These are phyloP conservation scores for Anas platyrhynchos DNA, from an alignment of 2,113 vertebrate genomes.

Conservation along the genomic window DNA sequence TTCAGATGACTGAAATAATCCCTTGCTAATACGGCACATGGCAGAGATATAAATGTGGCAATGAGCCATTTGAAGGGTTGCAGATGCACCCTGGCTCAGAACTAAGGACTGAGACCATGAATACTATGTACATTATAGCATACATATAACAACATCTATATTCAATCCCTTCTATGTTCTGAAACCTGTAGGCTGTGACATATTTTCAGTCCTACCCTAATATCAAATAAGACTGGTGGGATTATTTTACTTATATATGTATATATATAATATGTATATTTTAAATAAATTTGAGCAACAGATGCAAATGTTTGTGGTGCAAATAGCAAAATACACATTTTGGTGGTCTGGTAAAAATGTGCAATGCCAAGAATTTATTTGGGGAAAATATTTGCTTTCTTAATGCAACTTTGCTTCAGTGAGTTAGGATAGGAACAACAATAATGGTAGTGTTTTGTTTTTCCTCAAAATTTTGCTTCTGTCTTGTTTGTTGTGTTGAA, in stretches of 20 bases:
- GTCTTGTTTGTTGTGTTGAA: neutral
- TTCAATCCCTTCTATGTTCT: neutral
- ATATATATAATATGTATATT: neutral
- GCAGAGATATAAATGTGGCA: neutral
- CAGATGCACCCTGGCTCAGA: neutral
- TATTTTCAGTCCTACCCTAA: neutral
- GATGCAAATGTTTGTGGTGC: neutral
- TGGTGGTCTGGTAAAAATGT: neutral
- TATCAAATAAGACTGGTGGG: neutral
- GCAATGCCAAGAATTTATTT: neutral
- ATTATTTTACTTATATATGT: neutral
- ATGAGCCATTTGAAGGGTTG: neutral
- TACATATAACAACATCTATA: neutral
- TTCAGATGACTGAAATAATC: neutral
- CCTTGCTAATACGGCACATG: neutral
- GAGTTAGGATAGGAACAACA: neutral
- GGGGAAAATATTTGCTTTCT: neutral
- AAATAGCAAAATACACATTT: neutral
- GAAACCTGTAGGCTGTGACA: neutral
- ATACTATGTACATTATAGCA: neutral
- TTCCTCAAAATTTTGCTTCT: neutral
- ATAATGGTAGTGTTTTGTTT: neutral
- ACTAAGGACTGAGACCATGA: fast-evolving
- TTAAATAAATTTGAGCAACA: neutral
- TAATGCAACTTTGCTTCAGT: neutral